These are phyloP conservation scores for Corythaixoides concolor DNA, from an alignment of 2,113 vertebrate species.

Conservation along the genomic window DNA sequence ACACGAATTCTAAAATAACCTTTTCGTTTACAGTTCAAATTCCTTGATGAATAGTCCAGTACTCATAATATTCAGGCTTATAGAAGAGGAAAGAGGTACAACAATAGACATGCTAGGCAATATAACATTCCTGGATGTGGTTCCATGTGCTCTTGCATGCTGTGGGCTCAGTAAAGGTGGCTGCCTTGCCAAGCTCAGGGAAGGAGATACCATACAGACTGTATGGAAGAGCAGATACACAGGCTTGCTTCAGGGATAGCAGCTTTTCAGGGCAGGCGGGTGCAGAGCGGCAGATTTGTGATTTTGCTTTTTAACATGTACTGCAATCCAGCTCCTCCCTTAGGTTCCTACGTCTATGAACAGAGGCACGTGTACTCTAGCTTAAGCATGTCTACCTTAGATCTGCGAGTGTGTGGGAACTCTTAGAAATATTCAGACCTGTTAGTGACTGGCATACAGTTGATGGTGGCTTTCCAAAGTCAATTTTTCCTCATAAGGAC, in stretches of 20 bases:
- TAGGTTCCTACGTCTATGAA: accelerated
- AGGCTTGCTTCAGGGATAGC: not conserved
- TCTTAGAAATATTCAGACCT: not conserved
- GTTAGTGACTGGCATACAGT: not conserved
- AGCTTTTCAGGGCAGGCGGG: not conserved
- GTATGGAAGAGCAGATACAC: not conserved
- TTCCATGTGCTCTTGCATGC: not conserved
- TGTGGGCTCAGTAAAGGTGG: not conserved
- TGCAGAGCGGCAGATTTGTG: not conserved
- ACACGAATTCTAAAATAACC: not conserved
- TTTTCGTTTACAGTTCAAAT: not conserved
- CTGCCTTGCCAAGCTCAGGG: not conserved
- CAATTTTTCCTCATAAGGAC: not conserved
- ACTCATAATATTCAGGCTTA: not conserved
- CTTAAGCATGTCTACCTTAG: not conserved
- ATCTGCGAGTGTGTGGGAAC: not conserved
- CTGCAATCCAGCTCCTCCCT: not conserved
- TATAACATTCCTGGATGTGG: too few species aligned
- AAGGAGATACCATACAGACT: too few species aligned
- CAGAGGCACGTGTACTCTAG: not conserved
- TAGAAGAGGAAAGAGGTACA: not conserved
- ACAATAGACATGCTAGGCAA: not conserved
- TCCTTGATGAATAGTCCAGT: not conserved
- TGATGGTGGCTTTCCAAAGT: not conserved
- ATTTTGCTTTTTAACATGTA: not conserved